Conservation (phyloP, 2,888 invertebrate genomes). For the Microctonus brassicae region DNA sequence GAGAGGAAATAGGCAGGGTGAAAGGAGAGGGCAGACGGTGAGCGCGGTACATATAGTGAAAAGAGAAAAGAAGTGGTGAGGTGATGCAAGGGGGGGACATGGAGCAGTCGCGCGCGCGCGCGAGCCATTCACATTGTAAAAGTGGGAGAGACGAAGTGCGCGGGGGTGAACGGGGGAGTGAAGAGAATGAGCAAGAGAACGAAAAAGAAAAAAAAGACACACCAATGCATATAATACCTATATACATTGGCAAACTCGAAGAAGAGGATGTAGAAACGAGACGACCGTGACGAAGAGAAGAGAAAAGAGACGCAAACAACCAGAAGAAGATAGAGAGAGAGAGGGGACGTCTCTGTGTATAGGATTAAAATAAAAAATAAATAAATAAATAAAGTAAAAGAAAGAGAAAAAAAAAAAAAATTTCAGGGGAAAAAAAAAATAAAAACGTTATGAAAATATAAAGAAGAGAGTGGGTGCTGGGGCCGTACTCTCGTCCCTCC, state of each 20-base stretch:
- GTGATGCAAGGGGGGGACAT: background rate
- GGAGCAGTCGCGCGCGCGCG: constrained; percentile 8
- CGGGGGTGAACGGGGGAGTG: background rate
- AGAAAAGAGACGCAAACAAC: constrained; percentile 11
- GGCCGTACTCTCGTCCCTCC: background rate
- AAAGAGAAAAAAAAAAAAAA: constrained; percentile 27
- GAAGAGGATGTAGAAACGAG: constrained; percentile 34
- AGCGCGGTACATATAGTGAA: no score
- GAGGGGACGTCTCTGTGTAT: background rate
- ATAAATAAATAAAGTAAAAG: background rate
- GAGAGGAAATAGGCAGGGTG: no score
- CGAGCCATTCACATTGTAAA: background rate
- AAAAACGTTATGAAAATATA: background rate
- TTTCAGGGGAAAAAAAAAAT: background rate
- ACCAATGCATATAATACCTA: no score
- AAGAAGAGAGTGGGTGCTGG: constrained; percentile 34
- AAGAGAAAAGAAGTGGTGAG: no score
- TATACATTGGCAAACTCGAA: constrained; percentile 32
- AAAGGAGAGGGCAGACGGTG: no score
- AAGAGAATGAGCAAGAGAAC: background rate
- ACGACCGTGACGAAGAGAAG: constrained; percentile 29
- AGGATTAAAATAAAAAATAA: background rate
- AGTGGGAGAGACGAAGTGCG: background rate
- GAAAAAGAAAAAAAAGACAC: background rate
- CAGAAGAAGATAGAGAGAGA: background rate